A percentile compares a stretch with the other conserved stretches of the same genome.
These are phyloP conservation scores for Synodontis membranacea DNA, from an alignment of 2,113 vertebrate genomes.

Conservation along the genomic window DNA sequence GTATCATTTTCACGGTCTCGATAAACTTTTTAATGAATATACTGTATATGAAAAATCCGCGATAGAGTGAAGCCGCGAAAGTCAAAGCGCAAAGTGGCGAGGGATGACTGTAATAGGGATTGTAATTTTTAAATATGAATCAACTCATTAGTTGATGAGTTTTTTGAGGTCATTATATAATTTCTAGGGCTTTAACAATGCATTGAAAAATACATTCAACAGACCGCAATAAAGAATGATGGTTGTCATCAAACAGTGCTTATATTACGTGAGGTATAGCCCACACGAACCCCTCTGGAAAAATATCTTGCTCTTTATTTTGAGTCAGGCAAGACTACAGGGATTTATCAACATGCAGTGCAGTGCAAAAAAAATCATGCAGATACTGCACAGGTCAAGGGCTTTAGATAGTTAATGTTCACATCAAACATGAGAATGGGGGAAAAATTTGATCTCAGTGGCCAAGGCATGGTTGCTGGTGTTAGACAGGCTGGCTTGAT, in stretches of 20 bases:
- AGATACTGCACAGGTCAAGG: neutral
- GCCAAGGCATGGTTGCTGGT: neutral
- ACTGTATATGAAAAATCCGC: too few species aligned
- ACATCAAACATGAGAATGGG: neutral
- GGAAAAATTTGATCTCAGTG: too few species aligned
- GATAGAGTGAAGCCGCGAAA: too few species aligned
- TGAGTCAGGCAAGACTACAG: neutral
- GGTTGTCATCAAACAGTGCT: neutral
- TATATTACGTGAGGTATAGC: neutral
- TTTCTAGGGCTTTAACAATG: neutral
- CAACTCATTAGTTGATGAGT: neutral
- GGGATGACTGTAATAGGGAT: too few species aligned
- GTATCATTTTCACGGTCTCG: too few species aligned
- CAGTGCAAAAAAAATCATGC: neutral
- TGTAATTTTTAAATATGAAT: neutral
- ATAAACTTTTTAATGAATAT: too few species aligned
- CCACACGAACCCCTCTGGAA: neutral
- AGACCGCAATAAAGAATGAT: neutral
- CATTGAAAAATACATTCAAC: neutral
- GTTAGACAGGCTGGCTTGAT: too few species aligned
- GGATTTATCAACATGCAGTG: neutral
- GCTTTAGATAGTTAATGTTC: neutral
- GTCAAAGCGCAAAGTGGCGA: too few species aligned
- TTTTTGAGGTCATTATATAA: neutral
- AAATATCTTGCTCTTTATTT: neutral